Percentiles rank a stretch among this genome's conserved stretches.
Conservation (phyloP, 2,797 vertebrate genomes). For the Pangasius mekongensis region DNA sequence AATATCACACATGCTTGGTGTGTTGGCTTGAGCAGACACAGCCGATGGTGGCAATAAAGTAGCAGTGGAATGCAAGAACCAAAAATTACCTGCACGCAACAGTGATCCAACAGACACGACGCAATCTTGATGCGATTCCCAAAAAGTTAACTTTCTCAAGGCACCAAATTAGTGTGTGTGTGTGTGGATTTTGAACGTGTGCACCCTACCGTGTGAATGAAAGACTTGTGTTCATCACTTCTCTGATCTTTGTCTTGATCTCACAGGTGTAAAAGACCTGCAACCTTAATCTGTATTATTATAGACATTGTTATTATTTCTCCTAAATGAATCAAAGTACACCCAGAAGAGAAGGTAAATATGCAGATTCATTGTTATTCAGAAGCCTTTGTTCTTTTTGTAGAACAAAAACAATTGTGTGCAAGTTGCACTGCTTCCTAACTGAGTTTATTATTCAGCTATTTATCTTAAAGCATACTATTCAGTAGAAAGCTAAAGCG, state of each 20-base stretch:
- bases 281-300: background rate
- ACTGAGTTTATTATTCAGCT: background rate
- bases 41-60: conserved; percentile 60
- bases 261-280: background rate
- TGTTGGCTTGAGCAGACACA: conserved; percentile 71
- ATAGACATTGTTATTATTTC: background rate
- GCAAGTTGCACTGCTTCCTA: background rate
- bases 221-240: conserved; percentile 16
- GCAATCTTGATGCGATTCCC: conserved; percentile 52
- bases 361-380: conserved; percentile 6
- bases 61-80: conserved; percentile 46
- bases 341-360: background rate
- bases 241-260: background rate
- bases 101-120: conserved; percentile 46
- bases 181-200: conserved; percentile 36
- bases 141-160: conserved; percentile 56
- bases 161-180: conserved; percentile 34
- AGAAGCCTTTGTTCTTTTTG: background rate
- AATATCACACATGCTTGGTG: conserved; percentile 70
- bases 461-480: background rate
- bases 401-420: background rate
- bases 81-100: conserved; percentile 32
- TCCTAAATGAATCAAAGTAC: conserved; percentile 11
- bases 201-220: conserved; percentile 21
- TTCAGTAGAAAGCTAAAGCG: background rate